Percentiles rank a stretch among this genome's conserved stretches.
Conservation (phyloP, 2,888 invertebrate genomes). For the Neuroscelio doddi region DNA sequence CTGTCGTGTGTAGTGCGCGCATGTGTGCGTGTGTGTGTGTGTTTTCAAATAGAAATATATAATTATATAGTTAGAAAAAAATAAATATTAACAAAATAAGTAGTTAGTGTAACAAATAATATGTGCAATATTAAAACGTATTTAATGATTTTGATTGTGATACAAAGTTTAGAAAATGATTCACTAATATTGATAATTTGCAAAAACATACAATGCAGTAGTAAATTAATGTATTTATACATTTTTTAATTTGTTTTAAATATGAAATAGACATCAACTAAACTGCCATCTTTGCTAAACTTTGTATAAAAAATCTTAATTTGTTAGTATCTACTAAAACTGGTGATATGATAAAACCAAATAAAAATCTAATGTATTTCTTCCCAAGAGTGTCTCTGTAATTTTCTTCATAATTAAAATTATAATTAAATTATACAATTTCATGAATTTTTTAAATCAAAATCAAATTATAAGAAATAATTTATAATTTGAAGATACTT, state of each 20-base stretch:
- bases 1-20: too few relatives aligned
- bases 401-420: background rate
- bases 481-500: too few relatives aligned
- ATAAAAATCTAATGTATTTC: conserved; percentile 24
- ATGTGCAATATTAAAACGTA: conserved; percentile 15
- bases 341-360: conserved; percentile 43
- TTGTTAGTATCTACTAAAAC: conserved; percentile 20
- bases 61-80: background rate
- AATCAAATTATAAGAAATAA: too few relatives aligned
- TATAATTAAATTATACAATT: too few relatives aligned
- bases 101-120: too few relatives aligned
- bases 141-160: conserved; percentile 3
- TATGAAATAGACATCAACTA: conserved; percentile 2
- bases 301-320: conserved; percentile 17
- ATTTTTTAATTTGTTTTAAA: conserved; percentile 3
- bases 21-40: too few relatives aligned
- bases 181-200: too few relatives aligned
- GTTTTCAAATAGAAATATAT: background rate
- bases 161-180: conserved; percentile 6
- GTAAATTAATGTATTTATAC: too few relatives aligned
- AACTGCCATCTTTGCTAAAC: conserved; percentile 12
- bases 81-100: background rate
- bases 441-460: too few relatives aligned
- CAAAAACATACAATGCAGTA: background rate
- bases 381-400: too few relatives aligned